These are phyloP conservation scores for Dissostichus mawsoni DNA, from an alignment of 2,113 vertebrate genomes.

Conservation along the genomic window DNA sequence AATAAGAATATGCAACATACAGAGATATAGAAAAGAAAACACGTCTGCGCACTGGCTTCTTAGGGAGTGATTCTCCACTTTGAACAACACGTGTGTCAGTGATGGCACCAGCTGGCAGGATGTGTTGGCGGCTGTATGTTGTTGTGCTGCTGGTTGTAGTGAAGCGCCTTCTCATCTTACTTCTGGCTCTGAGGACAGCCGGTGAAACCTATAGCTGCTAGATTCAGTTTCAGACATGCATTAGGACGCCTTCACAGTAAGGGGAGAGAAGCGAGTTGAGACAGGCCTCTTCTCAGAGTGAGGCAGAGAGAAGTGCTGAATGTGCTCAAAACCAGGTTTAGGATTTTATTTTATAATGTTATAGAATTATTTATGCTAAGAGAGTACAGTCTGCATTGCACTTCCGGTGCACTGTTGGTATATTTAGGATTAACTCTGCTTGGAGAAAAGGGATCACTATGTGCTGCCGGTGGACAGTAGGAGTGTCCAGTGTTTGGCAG, in stretches of 20 bases:
- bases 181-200: slow-evolving; percentile 34
- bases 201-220: slow-evolving; percentile 46
- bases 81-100: slow-evolving; percentile 9
- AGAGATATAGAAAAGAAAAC: too few species aligned
- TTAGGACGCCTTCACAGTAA: not conserved
- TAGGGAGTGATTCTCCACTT: not conserved
- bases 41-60: slow-evolving; percentile 3
- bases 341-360: not conserved
- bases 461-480: slow-evolving; percentile 2
- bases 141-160: slow-evolving; percentile 37
- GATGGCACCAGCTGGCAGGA: not conserved
- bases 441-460: not conserved
- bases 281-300: not conserved
- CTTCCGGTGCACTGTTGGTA: not conserved
- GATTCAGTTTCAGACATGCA: slow-evolving; percentile 45
- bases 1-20: too few species aligned
- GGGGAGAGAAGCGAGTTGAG: slow-evolving; percentile 1
- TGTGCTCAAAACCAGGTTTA: not conserved
- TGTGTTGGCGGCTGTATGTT: not conserved
- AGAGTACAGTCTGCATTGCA: not conserved
- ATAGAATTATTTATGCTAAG: not conserved
- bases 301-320: not conserved
- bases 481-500: slow-evolving; percentile 33
- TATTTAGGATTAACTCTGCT: not conserved
- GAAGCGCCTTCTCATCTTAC: slow-evolving; percentile 59